Evolutionary conservation across 2,113 vertebrate genomes (phyloP), one percentile per base, ranked within the genome.

Genomic region (Nipponia nippon): DNA sequence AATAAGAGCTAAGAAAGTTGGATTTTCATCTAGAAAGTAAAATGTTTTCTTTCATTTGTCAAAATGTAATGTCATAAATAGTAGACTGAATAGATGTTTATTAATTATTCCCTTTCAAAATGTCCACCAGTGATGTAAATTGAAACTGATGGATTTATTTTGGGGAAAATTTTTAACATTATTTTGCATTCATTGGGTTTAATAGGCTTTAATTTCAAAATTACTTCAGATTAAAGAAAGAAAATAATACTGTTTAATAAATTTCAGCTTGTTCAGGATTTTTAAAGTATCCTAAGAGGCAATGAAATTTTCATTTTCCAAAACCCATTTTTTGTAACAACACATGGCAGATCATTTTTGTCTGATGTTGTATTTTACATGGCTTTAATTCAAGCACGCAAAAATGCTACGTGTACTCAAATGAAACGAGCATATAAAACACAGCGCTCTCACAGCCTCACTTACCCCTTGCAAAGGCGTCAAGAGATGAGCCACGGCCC

Each of bases 61-160:
- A 66, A 75, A 91, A 55, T 58, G 16, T 86, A 59, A 69, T 61
- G 53, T 65, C 84, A 69, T 61, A 91, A 92, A 78, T 69, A 86
- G n/a, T 40, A 80, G 65, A 79, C 86, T 73, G 72, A 47, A 27
- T 8, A 38, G 98, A 98, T 97, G 94, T 98, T 98, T 98, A 98
- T 98, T 98, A 98, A 98, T 98, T 98, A 98, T 98, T 98, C 97
- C 97, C 97, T 97, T 97, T 97, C 98, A 98, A 98, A 98, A 98
- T 96, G 97, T 98, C 97, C 98, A 98, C 98, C 95, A 96, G 97
- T 97, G 97, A 86, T 97, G 97, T 97, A 97, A 98, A 98, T 97
- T 98, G 97, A 99, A 98, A 99, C 96, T 96, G 98, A 98, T 98
- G 97, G 97, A 97, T 98, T 83, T 97, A 97, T 98, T 97, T 22